Evolutionary conservation across 2,888 invertebrate species (phyloP).

Genomic region (Hemicrepidius hirtus): DNA sequence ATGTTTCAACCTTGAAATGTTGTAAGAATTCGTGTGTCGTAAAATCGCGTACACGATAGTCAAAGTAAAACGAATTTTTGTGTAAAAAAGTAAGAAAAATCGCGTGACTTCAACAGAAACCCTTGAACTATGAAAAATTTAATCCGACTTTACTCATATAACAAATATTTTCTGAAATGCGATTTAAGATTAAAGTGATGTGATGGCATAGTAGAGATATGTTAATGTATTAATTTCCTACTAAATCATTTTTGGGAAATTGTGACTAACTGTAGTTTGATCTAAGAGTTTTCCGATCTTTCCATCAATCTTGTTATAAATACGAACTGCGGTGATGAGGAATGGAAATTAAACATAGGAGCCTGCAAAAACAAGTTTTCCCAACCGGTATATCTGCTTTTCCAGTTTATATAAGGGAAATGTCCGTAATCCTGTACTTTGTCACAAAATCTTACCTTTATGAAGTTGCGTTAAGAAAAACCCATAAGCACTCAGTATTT

Average conservation of each 20-base stretch:
- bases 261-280: too few relatives aligned
- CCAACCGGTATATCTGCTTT: too few relatives aligned
- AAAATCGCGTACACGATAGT: conserved; percentile 32
- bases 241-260: background rate
- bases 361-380: too few relatives aligned
- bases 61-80: conserved; percentile 13
- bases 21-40: conserved; percentile 19
- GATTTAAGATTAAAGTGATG: conserved; percentile 23
- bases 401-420: too few relatives aligned
- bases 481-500: background rate
- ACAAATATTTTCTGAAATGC: conserved; percentile 26
- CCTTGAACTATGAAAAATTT: conserved; percentile 53
- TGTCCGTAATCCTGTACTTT: too few relatives aligned
- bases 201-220: conserved; percentile 12
- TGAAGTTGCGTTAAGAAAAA: background rate
- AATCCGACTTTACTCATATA: conserved; percentile 46
- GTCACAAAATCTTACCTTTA: too few relatives aligned
- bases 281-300: background rate
- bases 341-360: too few relatives aligned
- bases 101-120: conserved; percentile 54
- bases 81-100: conserved; percentile 26
- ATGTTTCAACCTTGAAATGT: conserved; percentile 10
- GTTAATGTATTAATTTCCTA: conserved; percentile 14
- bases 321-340: too few relatives aligned
- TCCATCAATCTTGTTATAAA: background rate